These are phyloP conservation scores for Pelodiscus sinensis DNA, from an alignment of 2,113 vertebrate species.

Conservation along the genomic window DNA sequence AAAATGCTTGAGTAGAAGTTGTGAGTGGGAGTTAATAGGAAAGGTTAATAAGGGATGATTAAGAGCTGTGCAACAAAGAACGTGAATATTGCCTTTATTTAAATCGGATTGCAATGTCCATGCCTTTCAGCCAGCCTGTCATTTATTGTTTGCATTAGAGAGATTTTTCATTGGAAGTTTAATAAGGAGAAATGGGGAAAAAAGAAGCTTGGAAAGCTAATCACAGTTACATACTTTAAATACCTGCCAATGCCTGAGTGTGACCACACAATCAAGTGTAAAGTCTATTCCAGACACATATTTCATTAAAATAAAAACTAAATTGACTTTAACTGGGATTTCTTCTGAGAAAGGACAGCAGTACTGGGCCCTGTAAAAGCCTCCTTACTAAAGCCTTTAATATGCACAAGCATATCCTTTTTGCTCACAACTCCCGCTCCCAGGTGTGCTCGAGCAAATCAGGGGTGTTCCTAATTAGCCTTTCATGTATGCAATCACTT, in stretches of 20 bases:
- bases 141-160: not conserved
- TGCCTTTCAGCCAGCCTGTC: not conserved
- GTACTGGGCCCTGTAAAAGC: not conserved
- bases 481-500: rapidly evolving
- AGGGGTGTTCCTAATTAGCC: rapidly evolving
- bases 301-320: not conserved
- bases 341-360: rapidly evolving
- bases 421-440: not conserved
- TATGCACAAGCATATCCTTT: rapidly evolving
- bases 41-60: slow-evolving; percentile 1
- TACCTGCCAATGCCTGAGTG: not conserved
- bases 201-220: not conserved
- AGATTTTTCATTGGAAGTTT: not conserved
- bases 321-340: not conserved
- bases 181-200: not conserved
- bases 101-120: not conserved
- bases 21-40: slow-evolving; percentile 11
- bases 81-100: not conserved
- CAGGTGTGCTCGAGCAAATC: not conserved
- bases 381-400: not conserved
- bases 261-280: not conserved
- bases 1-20: not conserved
- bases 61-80: slow-evolving; percentile 34
- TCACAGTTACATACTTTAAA: rapidly evolving
- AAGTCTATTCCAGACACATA: not conserved